Conservation (phyloP, 2,797 vertebrate genomes). For the Phrynocephalus guinanensis region DNA sequence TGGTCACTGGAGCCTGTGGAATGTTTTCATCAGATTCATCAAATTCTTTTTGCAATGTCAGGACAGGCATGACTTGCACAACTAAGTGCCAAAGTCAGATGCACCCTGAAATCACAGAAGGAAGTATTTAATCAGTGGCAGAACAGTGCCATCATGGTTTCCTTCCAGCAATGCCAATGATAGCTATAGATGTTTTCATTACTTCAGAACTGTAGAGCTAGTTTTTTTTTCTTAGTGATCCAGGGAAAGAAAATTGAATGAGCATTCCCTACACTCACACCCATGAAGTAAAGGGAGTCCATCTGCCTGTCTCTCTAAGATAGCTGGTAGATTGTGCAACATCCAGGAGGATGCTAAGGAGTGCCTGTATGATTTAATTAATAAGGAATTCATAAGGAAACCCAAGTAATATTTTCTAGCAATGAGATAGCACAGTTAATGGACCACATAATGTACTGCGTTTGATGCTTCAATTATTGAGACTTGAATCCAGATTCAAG, state of each 20-base stretch:
- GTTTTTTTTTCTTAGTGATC: neutral
- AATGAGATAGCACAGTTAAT: neutral
- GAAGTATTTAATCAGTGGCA: too few relatives aligned
- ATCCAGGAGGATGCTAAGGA: neutral
- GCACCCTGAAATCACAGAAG: too few relatives aligned
- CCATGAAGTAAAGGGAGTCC: neutral
- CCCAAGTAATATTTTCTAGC: neutral
- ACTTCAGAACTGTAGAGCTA: neutral
- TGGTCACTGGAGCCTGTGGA: neutral
- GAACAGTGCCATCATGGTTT: conserved; percentile 7
- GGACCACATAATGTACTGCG: too few relatives aligned
- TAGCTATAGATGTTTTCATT: neutral
- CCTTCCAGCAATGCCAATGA: neutral
- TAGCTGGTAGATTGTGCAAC: neutral
- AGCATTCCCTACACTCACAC: too few relatives aligned
- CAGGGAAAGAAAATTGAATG: too few relatives aligned
- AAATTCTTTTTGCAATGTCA: too few relatives aligned
- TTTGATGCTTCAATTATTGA: too few relatives aligned
- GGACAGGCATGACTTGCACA: too few relatives aligned
- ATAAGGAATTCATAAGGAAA: neutral
- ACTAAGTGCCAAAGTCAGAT: too few relatives aligned
- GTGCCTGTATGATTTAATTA: neutral
- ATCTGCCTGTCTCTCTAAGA: too few relatives aligned
- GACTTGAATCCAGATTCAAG: too few relatives aligned
- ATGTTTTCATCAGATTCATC: conserved; percentile 30